Base-by-base conservation (phyloP, 2,797 vertebrate species). In the Astyanax mexicanus region DNA sequence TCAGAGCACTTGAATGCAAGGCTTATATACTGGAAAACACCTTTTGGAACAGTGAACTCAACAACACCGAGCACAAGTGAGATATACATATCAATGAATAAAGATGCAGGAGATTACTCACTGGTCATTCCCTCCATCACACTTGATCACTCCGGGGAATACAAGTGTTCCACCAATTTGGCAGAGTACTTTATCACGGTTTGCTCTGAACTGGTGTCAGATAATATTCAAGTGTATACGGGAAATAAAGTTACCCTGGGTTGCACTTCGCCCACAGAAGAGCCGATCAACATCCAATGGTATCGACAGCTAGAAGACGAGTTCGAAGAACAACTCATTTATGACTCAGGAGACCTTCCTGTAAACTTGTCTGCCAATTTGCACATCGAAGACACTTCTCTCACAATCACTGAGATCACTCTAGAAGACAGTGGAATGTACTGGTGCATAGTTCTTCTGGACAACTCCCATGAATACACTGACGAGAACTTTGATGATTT, bases 1-100 rank as follows among this genome's bases (percentile, higher is more conserved):
- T 58, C 82, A 23, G 52, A 83, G 10, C 75, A 82, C 12, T 12
- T 40, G 3, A n/a, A 74, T 3, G 83, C 76, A 1, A 74, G 60
- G 37, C 49, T 86, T 58, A 52, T n/a, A 8, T 51, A 75, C 62
- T 94, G 93, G 93, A 74, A 88, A 0, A 93, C 92, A 11, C 92
- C 92, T 1, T 6, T 86, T 17, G 91, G 92, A 1, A 57, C 0
- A 1, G 42, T 93, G 11, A 81, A 85, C 38, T 40, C 69, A 55
- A 81, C 75, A 7, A 35, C 35, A 64, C 35, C 69, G 9, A 15
- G 19, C 0, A 69, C 5, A 45, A 44, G 51, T 51, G n/a, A 86
- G 0, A 84, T 92, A 79, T 78, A 77, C 51, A 9, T 88, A 27
- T 82, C 70, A 8, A 23, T 23, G 7, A 57, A 6, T 7, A 35